Base-by-base conservation (phyloP, 2,888 invertebrate species). In the Pollenia amentaria region DNA sequence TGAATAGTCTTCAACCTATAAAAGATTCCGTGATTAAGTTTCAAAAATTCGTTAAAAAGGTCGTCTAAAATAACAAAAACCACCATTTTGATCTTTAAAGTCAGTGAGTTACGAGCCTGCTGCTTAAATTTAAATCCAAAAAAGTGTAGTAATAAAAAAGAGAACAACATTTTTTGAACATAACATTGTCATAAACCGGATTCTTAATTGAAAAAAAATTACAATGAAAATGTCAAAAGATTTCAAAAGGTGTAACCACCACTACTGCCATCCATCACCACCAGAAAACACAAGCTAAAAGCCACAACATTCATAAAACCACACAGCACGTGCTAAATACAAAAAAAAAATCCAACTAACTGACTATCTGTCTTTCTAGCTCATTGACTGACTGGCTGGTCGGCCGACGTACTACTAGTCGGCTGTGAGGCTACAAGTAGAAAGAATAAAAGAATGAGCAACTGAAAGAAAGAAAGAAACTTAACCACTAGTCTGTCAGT, bases 221-320 rank as follows among this genome's bases (percentile, higher is more conserved):
- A 64, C 70, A 83, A 73, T 60, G 67, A 73, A 73, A 84, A 79
- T 84, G 84, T 84, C 84, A 84, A 75, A 84, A 81, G 77, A 64
- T 72, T 77, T 55, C 21, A 72, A 77, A 83, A 84, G 72, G 84
- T 84, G 67, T 78, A 84, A 84, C 84, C 78, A 70, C 70, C 76
- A 70, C 62, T 64, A n/a, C 53, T 55, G 80, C 64, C 65, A 80
- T 72, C 79, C 79, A 72, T 80, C 70, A 84, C 60, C 73, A 72
- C 64, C 46, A 67, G 67, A 48, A 81, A 76, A 76, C 76, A 69
- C 69, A 78, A 75, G 60, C 62, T 12, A 79, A 84, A 84, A 84
- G 73, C 78, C 84, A 79, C 78, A 84, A 78, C 53, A 76, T 82
- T 69, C 75, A 79, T 65, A 73, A 84, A 84, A 84, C 84, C 84